Percentiles rank a stretch among this genome's conserved stretches.
Evolutionary conservation across 2,888 invertebrate genomes (phyloP).

Genomic region (Sarcophaga subvicina): DNA sequence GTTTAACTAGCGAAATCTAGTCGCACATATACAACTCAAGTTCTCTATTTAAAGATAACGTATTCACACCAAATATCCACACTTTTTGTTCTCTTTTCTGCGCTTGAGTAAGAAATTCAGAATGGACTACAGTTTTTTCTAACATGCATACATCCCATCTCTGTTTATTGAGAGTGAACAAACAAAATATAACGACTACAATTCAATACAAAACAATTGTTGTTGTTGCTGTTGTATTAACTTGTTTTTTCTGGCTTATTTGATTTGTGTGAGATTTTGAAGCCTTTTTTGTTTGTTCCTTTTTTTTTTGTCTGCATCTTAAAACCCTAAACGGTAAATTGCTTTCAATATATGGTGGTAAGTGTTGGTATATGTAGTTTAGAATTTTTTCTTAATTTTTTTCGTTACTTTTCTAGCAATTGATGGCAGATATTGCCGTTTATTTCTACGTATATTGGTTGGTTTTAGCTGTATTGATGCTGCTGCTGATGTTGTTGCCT

Average conservation of each 20-base stretch:
- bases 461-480: neutral
- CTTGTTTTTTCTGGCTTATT: neutral
- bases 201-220: neutral
- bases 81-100: too few relatives aligned
- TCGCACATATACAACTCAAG: too few relatives aligned
- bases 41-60: too few relatives aligned
- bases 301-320: neutral
- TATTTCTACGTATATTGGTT: neutral
- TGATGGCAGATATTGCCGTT: neutral
- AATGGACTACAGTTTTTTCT: too few relatives aligned
- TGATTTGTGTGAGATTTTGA: neutral
- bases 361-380: neutral
- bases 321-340: neutral
- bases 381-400: conserved; percentile 42
- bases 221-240: neutral
- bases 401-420: neutral
- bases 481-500: neutral
- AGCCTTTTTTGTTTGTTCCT: neutral
- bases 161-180: too few relatives aligned
- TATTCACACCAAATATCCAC: too few relatives aligned
- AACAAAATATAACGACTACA: too few relatives aligned
- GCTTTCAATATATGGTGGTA: neutral
- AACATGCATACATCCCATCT: too few relatives aligned
- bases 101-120: too few relatives aligned
- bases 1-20: too few relatives aligned